Conservation (phyloP, 2,113 vertebrate species). For the Lethenteron camtschaticum region DNA sequence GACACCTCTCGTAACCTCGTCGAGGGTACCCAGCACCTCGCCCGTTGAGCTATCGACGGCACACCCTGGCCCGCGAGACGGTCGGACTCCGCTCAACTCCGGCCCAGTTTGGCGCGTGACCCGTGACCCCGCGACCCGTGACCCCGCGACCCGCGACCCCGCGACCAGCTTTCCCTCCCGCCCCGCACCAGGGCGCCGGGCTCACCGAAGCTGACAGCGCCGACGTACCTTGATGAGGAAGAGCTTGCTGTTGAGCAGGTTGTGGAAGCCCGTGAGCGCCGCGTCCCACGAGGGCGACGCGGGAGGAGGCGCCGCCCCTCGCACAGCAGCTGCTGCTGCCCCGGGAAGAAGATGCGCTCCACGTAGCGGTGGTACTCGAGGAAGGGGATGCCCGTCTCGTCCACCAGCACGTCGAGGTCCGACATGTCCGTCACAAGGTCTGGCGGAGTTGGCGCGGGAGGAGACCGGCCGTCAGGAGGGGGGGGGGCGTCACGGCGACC, state of each 20-base stretch:
- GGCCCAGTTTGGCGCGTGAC: neutral
- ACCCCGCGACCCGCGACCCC: neutral
- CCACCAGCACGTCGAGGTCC: conserved; percentile 72
- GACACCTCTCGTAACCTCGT: too few relatives aligned
- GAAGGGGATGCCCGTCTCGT: conserved; percentile 69
- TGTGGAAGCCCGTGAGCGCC: conserved; percentile 82
- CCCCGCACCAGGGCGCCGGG: neutral
- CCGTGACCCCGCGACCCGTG: neutral
- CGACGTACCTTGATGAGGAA: conserved; percentile 67
- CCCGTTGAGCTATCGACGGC: too few relatives aligned
- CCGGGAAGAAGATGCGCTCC: conserved; percentile 74
- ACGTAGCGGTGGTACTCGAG: conserved; percentile 85
- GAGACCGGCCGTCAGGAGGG: neutral
- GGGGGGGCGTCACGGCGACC: conserved; percentile 11
- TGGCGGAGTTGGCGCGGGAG: conserved; percentile 14
- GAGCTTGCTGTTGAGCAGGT: conserved; percentile 87
- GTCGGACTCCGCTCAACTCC: too few relatives aligned
- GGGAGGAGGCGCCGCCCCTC: conserved; percentile 54
- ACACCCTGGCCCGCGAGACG: too few relatives aligned
- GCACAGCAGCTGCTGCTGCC: conserved; percentile 67
- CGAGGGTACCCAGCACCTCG: too few relatives aligned
- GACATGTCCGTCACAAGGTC: conserved; percentile 98
- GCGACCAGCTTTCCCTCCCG: neutral
- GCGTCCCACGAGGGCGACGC: conserved; percentile 46
- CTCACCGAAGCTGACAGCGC: neutral